Conservation (phyloP, 2,888 invertebrate genomes). For the Ferrisia virgata region DNA sequence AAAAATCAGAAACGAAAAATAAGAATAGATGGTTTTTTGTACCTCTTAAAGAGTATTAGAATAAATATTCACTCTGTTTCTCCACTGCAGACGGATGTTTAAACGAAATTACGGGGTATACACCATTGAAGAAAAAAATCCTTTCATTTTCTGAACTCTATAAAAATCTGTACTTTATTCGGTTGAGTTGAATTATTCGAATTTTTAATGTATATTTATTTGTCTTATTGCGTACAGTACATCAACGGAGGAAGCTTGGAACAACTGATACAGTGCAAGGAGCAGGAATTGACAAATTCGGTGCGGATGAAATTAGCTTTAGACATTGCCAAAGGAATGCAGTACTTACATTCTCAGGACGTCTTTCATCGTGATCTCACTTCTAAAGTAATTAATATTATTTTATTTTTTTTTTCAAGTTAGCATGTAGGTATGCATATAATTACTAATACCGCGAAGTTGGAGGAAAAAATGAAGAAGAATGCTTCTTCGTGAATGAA, state of each 20-base stretch:
- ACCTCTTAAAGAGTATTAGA: no score
- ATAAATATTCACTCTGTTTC: no score
- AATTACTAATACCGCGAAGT: background rate
- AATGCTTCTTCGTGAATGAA: slow-evolving; percentile 32
- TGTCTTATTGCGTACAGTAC: slow-evolving; percentile 58
- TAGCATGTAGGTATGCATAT: background rate
- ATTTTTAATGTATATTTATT: background rate
- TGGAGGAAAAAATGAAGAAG: background rate
- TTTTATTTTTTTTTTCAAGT: no score
- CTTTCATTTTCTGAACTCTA: no score
- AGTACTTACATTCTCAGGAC: slow-evolving; percentile 86
- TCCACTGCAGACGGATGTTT: no score
- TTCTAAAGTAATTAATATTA: slow-evolving; percentile 50
- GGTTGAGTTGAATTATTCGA: no score
- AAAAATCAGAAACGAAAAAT: no score
- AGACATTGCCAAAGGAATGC: slow-evolving; percentile 87
- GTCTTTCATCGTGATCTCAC: slow-evolving; percentile 71
- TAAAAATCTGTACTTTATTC: no score
- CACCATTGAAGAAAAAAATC: no score
- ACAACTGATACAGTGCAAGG: slow-evolving; percentile 75
- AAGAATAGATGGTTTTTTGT: no score
- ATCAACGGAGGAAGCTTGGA: slow-evolving; percentile 93
- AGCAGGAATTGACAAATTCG: slow-evolving; percentile 71
- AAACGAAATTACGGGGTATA: no score
- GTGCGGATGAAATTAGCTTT: slow-evolving; percentile 77